phyloP scores from a whole-genome alignment of 2,888 invertebrate species.

The Tipula helvola region DNA sequence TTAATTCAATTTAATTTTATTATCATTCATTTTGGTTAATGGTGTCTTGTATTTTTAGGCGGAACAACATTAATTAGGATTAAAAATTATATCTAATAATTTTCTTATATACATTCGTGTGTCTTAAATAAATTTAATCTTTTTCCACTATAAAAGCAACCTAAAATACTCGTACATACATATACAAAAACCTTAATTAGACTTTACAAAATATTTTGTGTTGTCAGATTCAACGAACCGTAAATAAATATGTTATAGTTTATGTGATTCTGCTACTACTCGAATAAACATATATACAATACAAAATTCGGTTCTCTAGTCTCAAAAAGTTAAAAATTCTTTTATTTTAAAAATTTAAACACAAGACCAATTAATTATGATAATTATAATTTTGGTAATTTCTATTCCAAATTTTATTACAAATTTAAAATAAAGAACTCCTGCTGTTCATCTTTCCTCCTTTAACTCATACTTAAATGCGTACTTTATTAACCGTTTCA shows the following conservation, averaged over 20 bases:
- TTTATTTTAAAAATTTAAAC: background rate
- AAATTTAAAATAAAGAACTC: background rate
- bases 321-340: background rate
- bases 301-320: background rate
- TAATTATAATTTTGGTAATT: background rate
- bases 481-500: background rate
- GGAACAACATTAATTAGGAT: background rate
- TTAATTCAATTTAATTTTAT: background rate
- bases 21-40: slow-evolving; percentile 4
- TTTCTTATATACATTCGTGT: background rate
- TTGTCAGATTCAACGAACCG: background rate
- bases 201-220: background rate
- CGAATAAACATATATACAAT: background rate
- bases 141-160: background rate
- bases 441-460: background rate
- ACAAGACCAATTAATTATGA: background rate
- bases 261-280: background rate
- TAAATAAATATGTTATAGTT: background rate
- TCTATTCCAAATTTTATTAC: background rate
- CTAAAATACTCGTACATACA: background rate
- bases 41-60: slow-evolving; percentile 4
- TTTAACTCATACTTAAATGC: background rate
- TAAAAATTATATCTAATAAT: background rate
- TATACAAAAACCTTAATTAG: background rate
- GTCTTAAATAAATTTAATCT: background rate